phyloP scores from a whole-genome alignment of 2,888 invertebrate genomes.

The Ecdyonurus torrentis region DNA sequence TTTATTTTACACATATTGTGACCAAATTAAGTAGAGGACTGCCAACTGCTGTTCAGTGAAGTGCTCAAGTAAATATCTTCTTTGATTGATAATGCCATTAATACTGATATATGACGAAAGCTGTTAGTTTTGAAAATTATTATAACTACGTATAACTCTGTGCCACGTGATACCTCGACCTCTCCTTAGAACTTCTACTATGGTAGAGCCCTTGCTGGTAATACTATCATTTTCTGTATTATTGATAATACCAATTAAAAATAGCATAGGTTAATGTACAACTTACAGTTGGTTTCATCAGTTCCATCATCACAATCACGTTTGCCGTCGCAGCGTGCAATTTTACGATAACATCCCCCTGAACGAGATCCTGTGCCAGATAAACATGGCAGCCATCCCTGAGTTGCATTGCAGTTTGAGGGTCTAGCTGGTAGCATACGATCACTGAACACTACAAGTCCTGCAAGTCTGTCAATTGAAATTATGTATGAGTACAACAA shows the following conservation, averaged over 20 bases:
- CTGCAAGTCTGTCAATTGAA: slow-evolving; percentile 35
- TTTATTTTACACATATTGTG: too few species aligned
- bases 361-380: slow-evolving; percentile 23
- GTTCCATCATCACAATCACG: slow-evolving; percentile 71
- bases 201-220: too few species aligned
- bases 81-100: too few species aligned
- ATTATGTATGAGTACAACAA: neutral
- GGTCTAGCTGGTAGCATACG: slow-evolving; percentile 53
- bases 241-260: neutral
- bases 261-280: neutral
- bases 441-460: slow-evolving; percentile 81
- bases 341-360: slow-evolving; percentile 58
- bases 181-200: too few species aligned
- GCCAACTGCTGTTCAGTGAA: too few species aligned
- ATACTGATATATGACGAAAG: slow-evolving; percentile 2
- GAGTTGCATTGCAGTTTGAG: slow-evolving; percentile 50
- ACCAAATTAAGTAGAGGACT: too few species aligned
- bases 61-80: too few species aligned
- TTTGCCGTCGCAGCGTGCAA: slow-evolving; percentile 60
- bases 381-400: slow-evolving; percentile 64
- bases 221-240: too few species aligned
- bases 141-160: neutral
- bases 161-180: too few species aligned
- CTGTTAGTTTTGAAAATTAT: slow-evolving; percentile 2
- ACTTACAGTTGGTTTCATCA: slow-evolving; percentile 63